Conservation (phyloP, 2,888 invertebrate genomes). For the Oithona nana region DNA sequence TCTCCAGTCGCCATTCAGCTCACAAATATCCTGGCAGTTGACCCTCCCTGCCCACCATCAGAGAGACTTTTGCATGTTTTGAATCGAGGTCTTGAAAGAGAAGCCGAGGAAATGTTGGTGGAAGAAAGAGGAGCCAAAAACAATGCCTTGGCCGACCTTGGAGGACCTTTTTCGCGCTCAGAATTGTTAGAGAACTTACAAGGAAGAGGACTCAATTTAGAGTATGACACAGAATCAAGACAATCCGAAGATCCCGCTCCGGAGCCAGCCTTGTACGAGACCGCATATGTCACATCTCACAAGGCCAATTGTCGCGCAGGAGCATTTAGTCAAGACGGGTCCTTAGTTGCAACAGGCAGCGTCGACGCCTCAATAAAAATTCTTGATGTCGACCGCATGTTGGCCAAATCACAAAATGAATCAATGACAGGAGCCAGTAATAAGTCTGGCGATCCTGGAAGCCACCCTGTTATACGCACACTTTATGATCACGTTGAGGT, state of each 20-base stretch:
- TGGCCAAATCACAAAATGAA: conserved; percentile 71
- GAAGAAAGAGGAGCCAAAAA: conserved; percentile 34
- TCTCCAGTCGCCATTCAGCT: conserved; percentile 70
- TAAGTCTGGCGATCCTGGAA: conserved; percentile 43
- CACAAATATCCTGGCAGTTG: conserved; percentile 63
- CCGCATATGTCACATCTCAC: conserved; percentile 95
- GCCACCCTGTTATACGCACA: conserved; percentile 94
- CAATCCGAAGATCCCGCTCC: conserved; percentile 56
- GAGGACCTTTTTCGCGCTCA: neutral
- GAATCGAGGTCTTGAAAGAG: conserved; percentile 61
- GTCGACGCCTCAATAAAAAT: conserved; percentile 98
- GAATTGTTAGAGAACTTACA: conserved; percentile 23
- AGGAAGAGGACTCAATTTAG: conserved; percentile 58
- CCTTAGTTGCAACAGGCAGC: conserved; percentile 90
- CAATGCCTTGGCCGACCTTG: conserved; percentile 18
- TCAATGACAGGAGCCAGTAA: conserved; percentile 28
- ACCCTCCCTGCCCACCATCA: conserved; percentile 86
- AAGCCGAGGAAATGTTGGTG: conserved; percentile 39
- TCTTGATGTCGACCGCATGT: conserved; percentile 93
- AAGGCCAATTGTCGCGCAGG: conserved; percentile 66
- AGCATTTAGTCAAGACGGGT: conserved; percentile 84
- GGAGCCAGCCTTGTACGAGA: conserved; percentile 92
- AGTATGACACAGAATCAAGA: conserved; percentile 79
- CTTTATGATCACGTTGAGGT: conserved; percentile 81
- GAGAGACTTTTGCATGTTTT: conserved; percentile 73